These are phyloP conservation scores for Harpalus rufipes DNA, from an alignment of 2,888 invertebrate species.

Conservation along the genomic window DNA sequence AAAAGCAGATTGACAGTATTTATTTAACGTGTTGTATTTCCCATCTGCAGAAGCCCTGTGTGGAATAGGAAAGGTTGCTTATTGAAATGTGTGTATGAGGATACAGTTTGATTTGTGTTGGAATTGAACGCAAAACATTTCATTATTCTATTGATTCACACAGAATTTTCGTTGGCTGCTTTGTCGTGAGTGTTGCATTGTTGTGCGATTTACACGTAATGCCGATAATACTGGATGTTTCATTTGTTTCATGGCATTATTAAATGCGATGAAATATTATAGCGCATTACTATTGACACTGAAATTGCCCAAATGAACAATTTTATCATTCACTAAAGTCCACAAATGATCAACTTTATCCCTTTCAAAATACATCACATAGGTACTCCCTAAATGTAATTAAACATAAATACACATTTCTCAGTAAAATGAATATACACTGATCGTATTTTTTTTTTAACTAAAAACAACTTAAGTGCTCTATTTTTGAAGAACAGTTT, in stretches of 20 bases:
- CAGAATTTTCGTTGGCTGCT: constrained; percentile 37
- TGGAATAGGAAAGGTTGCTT: constrained; percentile 1
- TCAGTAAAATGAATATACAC: too few relatives aligned
- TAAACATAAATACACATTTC: too few relatives aligned
- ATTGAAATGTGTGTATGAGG: constrained; percentile 11
- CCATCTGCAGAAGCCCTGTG: background rate
- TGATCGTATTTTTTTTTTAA: too few relatives aligned
- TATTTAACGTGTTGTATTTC: background rate
- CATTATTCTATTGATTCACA: constrained; percentile 51
- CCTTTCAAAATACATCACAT: constrained; percentile 28
- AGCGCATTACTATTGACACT: constrained; percentile 49
- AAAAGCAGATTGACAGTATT: too few relatives aligned
- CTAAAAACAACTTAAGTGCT: too few relatives aligned
- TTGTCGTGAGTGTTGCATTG: constrained; percentile 40
- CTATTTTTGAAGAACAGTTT: too few relatives aligned
- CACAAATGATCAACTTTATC: constrained; percentile 50
- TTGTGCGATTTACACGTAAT: constrained; percentile 38
- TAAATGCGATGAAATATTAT: constrained; percentile 55
- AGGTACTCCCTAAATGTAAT: background rate
- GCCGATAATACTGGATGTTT: constrained; percentile 43
- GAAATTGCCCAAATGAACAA: constrained; percentile 50
- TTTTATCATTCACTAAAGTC: constrained; percentile 36
- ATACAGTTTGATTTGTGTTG: constrained; percentile 51
- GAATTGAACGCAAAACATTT: constrained; percentile 48
- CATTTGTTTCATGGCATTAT: constrained; percentile 39